Evolutionary conservation across 2,113 vertebrate species (phyloP), one percentile per base, ranked within the genome.

Genomic region (Corythornis vintsioides): DNA sequence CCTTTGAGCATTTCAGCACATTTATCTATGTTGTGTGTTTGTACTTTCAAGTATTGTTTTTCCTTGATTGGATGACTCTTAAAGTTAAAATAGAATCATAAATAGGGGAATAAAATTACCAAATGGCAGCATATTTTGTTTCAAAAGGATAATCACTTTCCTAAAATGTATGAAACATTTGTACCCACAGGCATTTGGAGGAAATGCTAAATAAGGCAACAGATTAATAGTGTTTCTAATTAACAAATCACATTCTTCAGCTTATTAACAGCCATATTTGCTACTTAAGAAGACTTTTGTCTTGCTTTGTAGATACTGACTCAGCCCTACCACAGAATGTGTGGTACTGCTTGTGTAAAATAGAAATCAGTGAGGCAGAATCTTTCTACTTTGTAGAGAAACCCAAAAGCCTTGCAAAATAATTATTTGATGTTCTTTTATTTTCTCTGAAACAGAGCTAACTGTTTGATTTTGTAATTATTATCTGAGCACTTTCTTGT

Each of bases 31-130:
- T 59, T 76, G 7, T 45, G 21, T 83, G 19, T 86, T 88, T 87
- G 15, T 78, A 60, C 60, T 70, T 73, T 93, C 35, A 91, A 43
- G 28, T 71, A 79, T 45, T 86, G 63, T 82, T 94, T 83, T 79
- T 70, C 33, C 48, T 47, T 7, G 1, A 74, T 74, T 87, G 28
- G 33, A 50, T 90, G 61, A 88, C 83, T 88, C 40, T 60, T 59
- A 86, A 76, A 86, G 92, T 84, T 75, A 89, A 95, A 95, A 92
- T 60, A 82, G 86, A 79, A 66, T 83, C 42, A 50, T 82, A 79
- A 91, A 84, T 91, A 59, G 82, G 20, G 35, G 33, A 91, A 76
- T 75, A 85, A 93, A 96, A 89, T 66, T 76, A 79, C 10, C 38
- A 22, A 85, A 63, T 42, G 35, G 15, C 26, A 81, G 28, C 21